Evolutionary conservation across 2,113 vertebrate species (phyloP), one percentile per base, ranked within the genome.

Genomic region (Callaeas wilsoni): DNA sequence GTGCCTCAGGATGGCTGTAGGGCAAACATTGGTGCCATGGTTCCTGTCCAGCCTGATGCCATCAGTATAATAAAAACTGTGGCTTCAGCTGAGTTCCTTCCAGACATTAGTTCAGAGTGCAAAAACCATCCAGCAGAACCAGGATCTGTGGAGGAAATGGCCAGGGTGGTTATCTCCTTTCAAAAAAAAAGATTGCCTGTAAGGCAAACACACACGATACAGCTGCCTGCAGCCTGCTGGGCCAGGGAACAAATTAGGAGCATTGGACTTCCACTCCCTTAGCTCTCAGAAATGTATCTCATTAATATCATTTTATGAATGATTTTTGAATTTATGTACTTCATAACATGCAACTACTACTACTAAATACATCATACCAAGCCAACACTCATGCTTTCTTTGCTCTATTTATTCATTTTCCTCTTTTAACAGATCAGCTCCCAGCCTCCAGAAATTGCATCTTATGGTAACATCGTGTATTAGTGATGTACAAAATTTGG

Each of bases 1-100:
- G 27, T 71, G 57, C 78, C 62, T 96, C 71, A 65, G 86, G 53
- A 33, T 77, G 74, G 47, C 79, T 89, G 50, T 64, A 37, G 65
- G 81, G 63, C 6, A 12, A 81, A 63, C 42, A 17, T 4, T 55
- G 69, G 47, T 89, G 75, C 55, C 67, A 67, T n/a, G 80, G 84
- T 80, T 97, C 55, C 84, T 69, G 73, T 74, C 69, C 59, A 95
- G 55, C 50, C 84, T 47, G 63, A 86, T 64, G 78, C 59, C 78
- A 79, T 62, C 62, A 68, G 49, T 84, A 25, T 46, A 87, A 95
- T 33, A 87, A 89, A 88, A 92, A 32, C 50, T 37, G 41, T 70
- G 49, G 35, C 75, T 93, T 94, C 94, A 95, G 74, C 65, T 39
- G n/a, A 87, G 55, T 67, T 94, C 26, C 81, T 77, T 87, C 25